Conservation (phyloP, 2,888 invertebrate species). For the Sphecodes monilicornis region DNA sequence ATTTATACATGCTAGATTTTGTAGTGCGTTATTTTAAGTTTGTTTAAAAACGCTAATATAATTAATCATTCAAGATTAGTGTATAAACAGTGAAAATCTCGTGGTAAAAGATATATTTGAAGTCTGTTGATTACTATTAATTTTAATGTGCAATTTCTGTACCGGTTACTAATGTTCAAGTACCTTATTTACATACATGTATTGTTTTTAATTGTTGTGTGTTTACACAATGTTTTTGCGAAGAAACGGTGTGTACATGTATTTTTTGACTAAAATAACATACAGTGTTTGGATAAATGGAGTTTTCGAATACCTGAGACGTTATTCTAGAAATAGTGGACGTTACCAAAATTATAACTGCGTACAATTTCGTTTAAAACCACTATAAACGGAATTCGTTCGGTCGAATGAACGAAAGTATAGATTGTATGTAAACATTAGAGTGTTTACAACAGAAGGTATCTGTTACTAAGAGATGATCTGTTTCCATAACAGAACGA, state of each 20-base stretch:
- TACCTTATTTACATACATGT: not conserved
- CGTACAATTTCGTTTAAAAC: not conserved
- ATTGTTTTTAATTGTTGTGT: not conserved
- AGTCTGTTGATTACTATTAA: not conserved
- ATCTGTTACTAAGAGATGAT: not conserved
- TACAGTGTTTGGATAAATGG: not conserved
- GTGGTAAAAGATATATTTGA: not conserved
- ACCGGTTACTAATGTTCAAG: not conserved
- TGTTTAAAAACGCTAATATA: not conserved
- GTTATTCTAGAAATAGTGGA: not conserved
- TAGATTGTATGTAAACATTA: not conserved
- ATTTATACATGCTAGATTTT: not conserved
- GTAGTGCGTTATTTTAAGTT: not conserved
- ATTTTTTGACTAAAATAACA: not conserved
- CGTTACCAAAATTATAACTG: not conserved
- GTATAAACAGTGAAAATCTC: not conserved
- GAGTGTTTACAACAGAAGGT: conserved; percentile 1
- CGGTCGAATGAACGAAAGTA: not conserved
- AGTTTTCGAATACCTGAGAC: not conserved
- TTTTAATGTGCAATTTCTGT: not conserved
- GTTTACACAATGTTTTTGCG: not conserved
- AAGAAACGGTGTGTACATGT: not conserved
- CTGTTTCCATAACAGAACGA: not conserved
- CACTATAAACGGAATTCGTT: not conserved
- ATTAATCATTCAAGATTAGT: not conserved